A percentile compares a stretch with the other conserved stretches of the same genome.
Conservation (phyloP, 2,888 invertebrate species). For the Xestia sexstrigata region DNA sequence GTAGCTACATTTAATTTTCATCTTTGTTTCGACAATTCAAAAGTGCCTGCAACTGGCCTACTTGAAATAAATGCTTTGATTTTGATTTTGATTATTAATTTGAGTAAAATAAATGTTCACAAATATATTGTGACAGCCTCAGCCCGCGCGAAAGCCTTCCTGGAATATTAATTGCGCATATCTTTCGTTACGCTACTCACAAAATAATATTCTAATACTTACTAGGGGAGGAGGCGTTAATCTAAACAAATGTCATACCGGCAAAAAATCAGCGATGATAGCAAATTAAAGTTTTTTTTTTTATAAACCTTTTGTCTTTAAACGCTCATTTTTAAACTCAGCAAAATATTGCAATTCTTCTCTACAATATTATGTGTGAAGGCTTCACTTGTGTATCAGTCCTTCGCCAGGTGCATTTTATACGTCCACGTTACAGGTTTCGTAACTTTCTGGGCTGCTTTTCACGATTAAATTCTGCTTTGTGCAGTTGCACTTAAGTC, state of each 20-base stretch:
- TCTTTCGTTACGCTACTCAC: not conserved
- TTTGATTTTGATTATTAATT: too few relatives aligned
- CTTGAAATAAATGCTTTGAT: too few relatives aligned
- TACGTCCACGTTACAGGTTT: slow-evolving; percentile 64
- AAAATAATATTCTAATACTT: not conserved
- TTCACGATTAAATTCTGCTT: slow-evolving; percentile 24
- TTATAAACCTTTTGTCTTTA: not conserved
- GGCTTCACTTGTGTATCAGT: slow-evolving; percentile 35
- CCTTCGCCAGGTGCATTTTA: slow-evolving; percentile 76
- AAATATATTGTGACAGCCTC: not conserved
- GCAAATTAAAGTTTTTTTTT: not conserved
- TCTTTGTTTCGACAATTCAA: too few relatives aligned
- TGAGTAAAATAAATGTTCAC: not conserved
- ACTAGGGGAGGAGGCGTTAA: not conserved
- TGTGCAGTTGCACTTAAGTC: slow-evolving; percentile 12
- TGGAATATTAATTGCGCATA: not conserved
- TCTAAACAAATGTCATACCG: not conserved
- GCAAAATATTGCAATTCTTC: not conserved
- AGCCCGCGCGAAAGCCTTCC: not conserved
- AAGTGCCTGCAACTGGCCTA: too few relatives aligned
- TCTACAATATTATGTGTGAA: not conserved
- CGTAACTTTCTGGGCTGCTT: slow-evolving; percentile 32
- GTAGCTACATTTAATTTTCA: too few relatives aligned
- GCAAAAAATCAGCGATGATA: not conserved
- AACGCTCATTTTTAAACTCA: not conserved